Base-by-base conservation (phyloP, 1,140 invertebrate species). In the Lepidurus packardi region DNA sequence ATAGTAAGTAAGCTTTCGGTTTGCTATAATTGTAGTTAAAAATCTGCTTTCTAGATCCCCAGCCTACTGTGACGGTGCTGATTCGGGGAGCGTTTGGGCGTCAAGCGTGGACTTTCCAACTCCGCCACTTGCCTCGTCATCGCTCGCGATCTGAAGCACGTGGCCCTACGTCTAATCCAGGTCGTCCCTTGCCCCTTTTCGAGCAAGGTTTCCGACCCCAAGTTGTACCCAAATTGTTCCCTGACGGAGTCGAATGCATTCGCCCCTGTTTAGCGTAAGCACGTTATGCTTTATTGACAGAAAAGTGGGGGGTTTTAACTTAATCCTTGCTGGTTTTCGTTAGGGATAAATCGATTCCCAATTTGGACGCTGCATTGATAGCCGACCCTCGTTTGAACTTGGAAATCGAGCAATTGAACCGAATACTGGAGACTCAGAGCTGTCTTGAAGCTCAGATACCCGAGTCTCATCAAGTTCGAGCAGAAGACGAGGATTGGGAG, bases 51-150 rank as follows among this genome's bases (percentile, higher is more conserved):
- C 76, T 16, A 87, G 87, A 88, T 81, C 85, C 86, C n/a, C 86
- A 89, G 78, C 89, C 89, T 16, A 88, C 88, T 41, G 87, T 88
- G 21, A 91, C 90, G 82, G 90, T 95, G 34, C 86, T 98, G 42
- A 92, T 98, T 75, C 89, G 96, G 34, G 93, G 94, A 41, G 93
- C 94, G 0, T 98, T 96, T 87, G 96, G 96, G 0, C 89, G 95
- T 24, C 93, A 96, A 87, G 94, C 94, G 8, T 99, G 96, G 96
- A 94, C 93, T 0, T 91, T 98, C 89, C 93, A 96, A 83, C 85
- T 94, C 53, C 86, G 94, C 21, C 93, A 95, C 84, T 85, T 94
- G 78, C 92, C 94, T 4, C 88, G 92, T 74, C 91, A 92, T 82
- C 91, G 93, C 84, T 84, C 84, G 13, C 82, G 83, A n/a, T 91